Conservation (phyloP, 2,888 invertebrate genomes). For the Ectemnius continuus region DNA sequence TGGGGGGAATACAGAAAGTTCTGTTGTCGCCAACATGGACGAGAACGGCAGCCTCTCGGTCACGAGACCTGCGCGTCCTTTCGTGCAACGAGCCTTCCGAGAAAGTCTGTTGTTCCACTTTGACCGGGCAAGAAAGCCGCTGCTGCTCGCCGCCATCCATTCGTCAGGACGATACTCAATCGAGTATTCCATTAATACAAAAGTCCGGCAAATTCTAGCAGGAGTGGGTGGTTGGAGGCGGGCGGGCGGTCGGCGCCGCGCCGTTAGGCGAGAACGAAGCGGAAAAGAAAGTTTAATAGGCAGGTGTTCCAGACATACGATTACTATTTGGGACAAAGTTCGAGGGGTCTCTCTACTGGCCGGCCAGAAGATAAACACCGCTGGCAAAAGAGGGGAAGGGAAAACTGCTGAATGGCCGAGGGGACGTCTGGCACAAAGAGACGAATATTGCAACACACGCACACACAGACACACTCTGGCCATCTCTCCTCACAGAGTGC, state of each 20-base stretch:
- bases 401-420: slow-evolving; percentile 13
- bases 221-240: too few relatives aligned
- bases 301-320: slow-evolving; percentile 39
- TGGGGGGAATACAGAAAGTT: too few relatives aligned
- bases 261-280: not conserved
- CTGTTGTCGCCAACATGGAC: too few relatives aligned
- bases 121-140: not conserved
- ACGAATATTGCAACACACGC: not conserved
- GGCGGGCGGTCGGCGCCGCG: too few relatives aligned
- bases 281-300: slow-evolving; percentile 24
- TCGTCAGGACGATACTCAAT: not conserved
- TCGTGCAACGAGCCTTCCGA: too few relatives aligned
- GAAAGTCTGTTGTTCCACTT: not conserved
- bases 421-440: not conserved
- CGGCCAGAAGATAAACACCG: slow-evolving; percentile 36
- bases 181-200: slow-evolving; percentile 28
- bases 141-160: not conserved
- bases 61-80: too few relatives aligned
- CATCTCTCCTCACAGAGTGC: not conserved
- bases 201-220: slow-evolving; percentile 5
- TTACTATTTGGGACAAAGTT: slow-evolving; percentile 24
- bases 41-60: too few relatives aligned
- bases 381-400: slow-evolving; percentile 2
- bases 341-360: slow-evolving; percentile 9
- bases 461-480: not conserved